These are phyloP conservation scores for Odontocolon sp. DNA, from an alignment of 2,888 invertebrate species.

Conservation along the genomic window DNA sequence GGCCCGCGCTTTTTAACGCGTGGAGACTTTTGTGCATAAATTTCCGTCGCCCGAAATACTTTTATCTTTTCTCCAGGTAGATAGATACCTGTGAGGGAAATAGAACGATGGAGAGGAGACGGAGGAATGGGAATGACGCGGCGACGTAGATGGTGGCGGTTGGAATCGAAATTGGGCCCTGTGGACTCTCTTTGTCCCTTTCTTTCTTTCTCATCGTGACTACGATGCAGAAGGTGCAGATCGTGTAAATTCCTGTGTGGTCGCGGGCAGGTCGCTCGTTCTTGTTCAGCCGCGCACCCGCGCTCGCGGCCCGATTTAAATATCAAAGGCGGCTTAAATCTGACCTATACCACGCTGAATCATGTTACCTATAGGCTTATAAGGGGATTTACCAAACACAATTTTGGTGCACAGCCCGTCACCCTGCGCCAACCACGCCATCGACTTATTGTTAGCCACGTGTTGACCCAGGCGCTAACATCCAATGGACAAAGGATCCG, in stretches of 20 bases:
- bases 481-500: slow-evolving; percentile 71
- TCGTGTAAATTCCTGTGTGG: slow-evolving; percentile 80
- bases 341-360: slow-evolving; percentile 81
- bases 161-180: slow-evolving; percentile 59
- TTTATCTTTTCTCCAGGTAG: slow-evolving; percentile 65
- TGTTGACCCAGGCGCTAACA: slow-evolving; percentile 78
- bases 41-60: slow-evolving; percentile 67
- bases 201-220: slow-evolving; percentile 32
- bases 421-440: slow-evolving; percentile 32
- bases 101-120: slow-evolving; percentile 53
- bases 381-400: slow-evolving; percentile 71
- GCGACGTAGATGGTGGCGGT: slow-evolving; percentile 48
- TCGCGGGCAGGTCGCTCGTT: slow-evolving; percentile 67
- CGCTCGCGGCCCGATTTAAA: slow-evolving; percentile 76
- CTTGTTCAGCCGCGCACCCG: slow-evolving; percentile 27
- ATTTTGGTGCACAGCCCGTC: slow-evolving; percentile 60
- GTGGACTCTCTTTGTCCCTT: slow-evolving; percentile 27
- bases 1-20: background rate
- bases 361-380: slow-evolving; percentile 79
- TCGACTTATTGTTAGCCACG: slow-evolving; percentile 64
- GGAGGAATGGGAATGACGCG: slow-evolving; percentile 48
- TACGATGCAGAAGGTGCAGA: slow-evolving; percentile 68
- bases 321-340: slow-evolving; percentile 81
- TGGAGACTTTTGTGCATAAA: slow-evolving; percentile 68
- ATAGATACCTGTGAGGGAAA: slow-evolving; percentile 52